A percentile compares a stretch with the other conserved stretches of the same genome.
Evolutionary conservation across 2,113 vertebrate species (phyloP).

Genomic region (Balaenoptera acutorostrata): DNA sequence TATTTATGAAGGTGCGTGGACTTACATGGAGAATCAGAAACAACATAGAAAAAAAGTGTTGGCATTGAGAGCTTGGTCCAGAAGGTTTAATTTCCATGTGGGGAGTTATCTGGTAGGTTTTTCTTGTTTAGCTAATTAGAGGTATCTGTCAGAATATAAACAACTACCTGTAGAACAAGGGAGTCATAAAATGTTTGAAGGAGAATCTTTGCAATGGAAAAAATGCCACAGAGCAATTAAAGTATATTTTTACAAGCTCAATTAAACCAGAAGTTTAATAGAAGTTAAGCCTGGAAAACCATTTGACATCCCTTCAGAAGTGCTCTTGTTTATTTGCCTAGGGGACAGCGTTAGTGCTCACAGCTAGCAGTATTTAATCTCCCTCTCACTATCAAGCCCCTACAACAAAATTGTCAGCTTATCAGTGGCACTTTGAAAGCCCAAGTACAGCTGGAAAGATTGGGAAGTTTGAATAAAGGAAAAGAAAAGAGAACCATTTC

Average conservation of each 20-base stretch:
- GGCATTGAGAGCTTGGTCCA: neutral
- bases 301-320: slow-evolving; percentile 35
- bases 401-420: slow-evolving; percentile 52
- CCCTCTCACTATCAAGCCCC: neutral
- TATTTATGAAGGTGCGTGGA: neutral
- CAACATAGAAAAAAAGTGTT: neutral
- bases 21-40: neutral
- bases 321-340: slow-evolving; percentile 37
- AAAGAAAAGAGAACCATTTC: neutral
- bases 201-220: slow-evolving; percentile 24
- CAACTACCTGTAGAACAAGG: slow-evolving; percentile 45
- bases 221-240: slow-evolving; percentile 28
- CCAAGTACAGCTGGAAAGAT: neutral
- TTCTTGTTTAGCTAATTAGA: slow-evolving; percentile 63
- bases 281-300: slow-evolving; percentile 44
- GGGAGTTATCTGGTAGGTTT: neutral
- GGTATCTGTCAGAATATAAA: slow-evolving; percentile 44
- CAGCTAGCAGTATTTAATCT: slow-evolving; percentile 51
- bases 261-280: neutral
- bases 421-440: slow-evolving; percentile 47
- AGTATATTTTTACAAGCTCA: neutral
- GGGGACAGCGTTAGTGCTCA: slow-evolving; percentile 11
- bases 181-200: slow-evolving; percentile 38
- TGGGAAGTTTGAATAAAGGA: slow-evolving; percentile 40
- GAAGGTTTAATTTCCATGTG: neutral